Conservation (phyloP, 2,113 vertebrate genomes). For the Reinhardtius hippoglossoides region DNA sequence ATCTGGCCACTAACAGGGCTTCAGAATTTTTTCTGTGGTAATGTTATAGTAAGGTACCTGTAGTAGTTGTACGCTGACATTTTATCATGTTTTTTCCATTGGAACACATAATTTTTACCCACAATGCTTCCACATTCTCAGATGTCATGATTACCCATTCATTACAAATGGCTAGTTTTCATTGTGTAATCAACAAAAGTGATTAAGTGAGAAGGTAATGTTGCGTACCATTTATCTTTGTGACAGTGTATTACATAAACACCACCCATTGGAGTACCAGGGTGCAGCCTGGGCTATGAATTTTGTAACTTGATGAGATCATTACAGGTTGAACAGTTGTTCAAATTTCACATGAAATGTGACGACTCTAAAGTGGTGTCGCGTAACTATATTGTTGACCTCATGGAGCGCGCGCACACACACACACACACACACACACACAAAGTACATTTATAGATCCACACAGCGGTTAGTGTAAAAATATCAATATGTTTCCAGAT, state of each 20-base stretch:
- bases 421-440: not conserved
- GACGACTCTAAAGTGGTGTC: not conserved
- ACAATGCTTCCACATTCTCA: too few relatives aligned
- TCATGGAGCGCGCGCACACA: not conserved
- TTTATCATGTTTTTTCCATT: not conserved
- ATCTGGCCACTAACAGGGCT: not conserved
- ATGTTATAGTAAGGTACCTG: not conserved
- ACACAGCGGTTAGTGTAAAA: not conserved
- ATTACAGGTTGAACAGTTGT: not conserved
- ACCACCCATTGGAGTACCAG: not conserved
- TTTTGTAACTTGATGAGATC: not conserved
- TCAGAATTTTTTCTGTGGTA: not conserved
- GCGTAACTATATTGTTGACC: not conserved
- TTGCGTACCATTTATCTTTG: not conserved
- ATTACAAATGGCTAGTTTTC: too few relatives aligned
- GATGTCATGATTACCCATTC: too few relatives aligned
- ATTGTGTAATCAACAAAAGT: not conserved
- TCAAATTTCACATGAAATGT: not conserved
- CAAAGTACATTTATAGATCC: not conserved
- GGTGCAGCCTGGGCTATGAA: not conserved
- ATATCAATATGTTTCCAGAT: not conserved
- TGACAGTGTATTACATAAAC: constrained; percentile 9
- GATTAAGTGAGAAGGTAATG: not conserved
- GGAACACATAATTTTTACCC: too few relatives aligned
- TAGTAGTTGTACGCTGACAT: not conserved